These are phyloP conservation scores for Acanthoscelides obtectus DNA, from an alignment of 2,888 invertebrate species.

Conservation along the genomic window DNA sequence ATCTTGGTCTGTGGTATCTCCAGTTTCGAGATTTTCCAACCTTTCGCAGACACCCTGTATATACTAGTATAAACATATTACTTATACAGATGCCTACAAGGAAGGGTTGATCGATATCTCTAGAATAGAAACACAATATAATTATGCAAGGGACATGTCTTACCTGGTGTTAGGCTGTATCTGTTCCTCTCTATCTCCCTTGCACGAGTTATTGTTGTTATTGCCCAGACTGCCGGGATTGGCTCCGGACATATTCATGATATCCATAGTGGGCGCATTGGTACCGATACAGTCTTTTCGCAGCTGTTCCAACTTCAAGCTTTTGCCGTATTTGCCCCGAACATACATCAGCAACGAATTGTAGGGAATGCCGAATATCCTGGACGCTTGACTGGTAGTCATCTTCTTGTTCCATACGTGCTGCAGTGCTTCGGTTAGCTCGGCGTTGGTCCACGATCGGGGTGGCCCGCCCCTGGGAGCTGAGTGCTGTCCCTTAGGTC, in stretches of 20 bases:
- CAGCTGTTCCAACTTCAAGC: conserved; percentile 80
- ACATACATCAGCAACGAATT: conserved; percentile 90
- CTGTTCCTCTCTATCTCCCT: conserved; percentile 44
- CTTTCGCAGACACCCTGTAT: too few relatives aligned
- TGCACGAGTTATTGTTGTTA: conserved; percentile 47
- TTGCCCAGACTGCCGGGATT: conserved; percentile 26
- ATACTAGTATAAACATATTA: too few relatives aligned
- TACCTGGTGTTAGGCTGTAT: conserved; percentile 39
- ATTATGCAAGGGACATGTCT: too few relatives aligned
- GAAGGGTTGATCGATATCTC: too few relatives aligned
- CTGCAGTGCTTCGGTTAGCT: conserved; percentile 83
- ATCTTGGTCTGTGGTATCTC: too few relatives aligned
- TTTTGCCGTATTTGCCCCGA: conserved; percentile 89
- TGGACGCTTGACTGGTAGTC: conserved; percentile 88
- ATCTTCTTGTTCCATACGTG: conserved; percentile 96
- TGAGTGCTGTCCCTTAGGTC: conserved; percentile 88
- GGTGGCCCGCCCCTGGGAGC: conserved; percentile 88
- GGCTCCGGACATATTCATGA: conserved; percentile 31
- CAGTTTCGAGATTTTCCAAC: too few relatives aligned
- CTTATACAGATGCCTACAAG: too few relatives aligned
- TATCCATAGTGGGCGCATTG: conserved; percentile 56
- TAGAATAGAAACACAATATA: too few relatives aligned
- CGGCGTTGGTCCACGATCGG: conserved; percentile 88
- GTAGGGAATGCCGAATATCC: conserved; percentile 91
- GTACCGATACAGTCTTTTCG: conserved; percentile 85